Base-by-base conservation (phyloP, 2,888 invertebrate genomes). In the Lacanobia oleracea region DNA sequence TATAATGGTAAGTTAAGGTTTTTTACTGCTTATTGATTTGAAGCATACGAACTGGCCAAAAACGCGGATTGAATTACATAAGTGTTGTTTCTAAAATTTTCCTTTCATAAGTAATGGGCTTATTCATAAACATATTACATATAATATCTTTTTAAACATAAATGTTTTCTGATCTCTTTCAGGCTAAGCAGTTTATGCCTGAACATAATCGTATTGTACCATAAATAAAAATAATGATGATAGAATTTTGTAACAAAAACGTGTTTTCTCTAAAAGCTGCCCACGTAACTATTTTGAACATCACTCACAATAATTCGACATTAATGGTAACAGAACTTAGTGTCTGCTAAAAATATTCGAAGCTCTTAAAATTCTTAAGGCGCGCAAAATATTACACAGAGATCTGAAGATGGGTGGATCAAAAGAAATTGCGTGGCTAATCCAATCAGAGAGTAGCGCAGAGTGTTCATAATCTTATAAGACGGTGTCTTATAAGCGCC, bases 401-500 rank as follows among this genome's bases (percentile, higher is more conserved):
- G 33, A 62, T 69, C 27, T 54, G 21, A 53, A 70, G 56, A 37
- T 51, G 53, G 8, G 21, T 18, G 40, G 64, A 75, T 78, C 65
- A 70, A 66, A 74, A 50, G 53, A 54, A 76, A 70, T 59, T 50
- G 45, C 45, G 59, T 50, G 27, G 21, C 21, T 76, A 59, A 78
- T 81, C 81, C 81, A 63, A 70, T 78, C 65, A 43, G 45, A 33
- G 51, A 66, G 66, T 33, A 66, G 51, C 43, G 43, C 66, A 63
- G 45, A 61, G 51, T 79, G 48, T 74, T 73, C 23, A 57, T 79
- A 73, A 75, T 79, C 60, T 62, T 48, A 48, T 57, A 74, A 79
- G 40, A 57, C 33, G n/a, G 33, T 51, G 71, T 51, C 57, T 48
- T 54, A n/a, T n/a, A 73, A 57, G 50, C 72, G 61, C 18, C 48